phyloP scores from a whole-genome alignment of 1,140 invertebrate genomes.

The Papilio dardanus region DNA sequence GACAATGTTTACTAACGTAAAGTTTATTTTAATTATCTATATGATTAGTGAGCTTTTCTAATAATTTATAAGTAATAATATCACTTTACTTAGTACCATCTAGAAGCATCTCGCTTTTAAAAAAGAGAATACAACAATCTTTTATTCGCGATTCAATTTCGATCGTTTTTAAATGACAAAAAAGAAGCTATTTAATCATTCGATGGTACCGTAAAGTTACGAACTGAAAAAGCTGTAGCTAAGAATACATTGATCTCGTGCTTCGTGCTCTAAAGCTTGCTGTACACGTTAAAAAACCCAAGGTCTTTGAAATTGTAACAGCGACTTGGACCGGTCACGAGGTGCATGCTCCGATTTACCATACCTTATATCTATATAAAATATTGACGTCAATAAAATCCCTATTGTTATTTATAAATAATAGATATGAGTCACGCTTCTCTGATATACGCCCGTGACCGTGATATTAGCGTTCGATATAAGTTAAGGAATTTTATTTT shows the following conservation, averaged over 20 bases:
- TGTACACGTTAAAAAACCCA: slow-evolving; percentile 56
- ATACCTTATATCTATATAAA: slow-evolving; percentile 25
- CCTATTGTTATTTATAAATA: slow-evolving; percentile 24
- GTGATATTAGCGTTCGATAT: background rate
- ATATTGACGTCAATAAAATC: slow-evolving; percentile 35
- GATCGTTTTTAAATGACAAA: slow-evolving; percentile 19
- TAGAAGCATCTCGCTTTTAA: background rate
- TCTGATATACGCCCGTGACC: background rate
- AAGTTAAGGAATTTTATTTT: background rate
- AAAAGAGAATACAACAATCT: background rate
- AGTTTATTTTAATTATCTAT: background rate
- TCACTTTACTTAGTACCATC: background rate
- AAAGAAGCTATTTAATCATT: slow-evolving; percentile 20
- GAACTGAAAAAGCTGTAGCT: slow-evolving; percentile 26
- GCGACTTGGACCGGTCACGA: slow-evolving; percentile 57
- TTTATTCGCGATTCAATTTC: background rate
- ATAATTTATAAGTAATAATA: background rate
- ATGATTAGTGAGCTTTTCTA: background rate
- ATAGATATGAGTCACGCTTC: background rate
- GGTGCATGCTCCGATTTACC: slow-evolving; percentile 39
- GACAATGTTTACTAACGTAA: background rate
- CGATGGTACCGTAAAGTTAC: background rate
- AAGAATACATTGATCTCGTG: slow-evolving; percentile 17
- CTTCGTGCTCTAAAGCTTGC: slow-evolving; percentile 20
- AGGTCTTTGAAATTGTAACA: slow-evolving; percentile 73